Evolutionary conservation across 2,797 vertebrate species (phyloP).

Genomic region (Schizopygopsis pylzovi): DNA sequence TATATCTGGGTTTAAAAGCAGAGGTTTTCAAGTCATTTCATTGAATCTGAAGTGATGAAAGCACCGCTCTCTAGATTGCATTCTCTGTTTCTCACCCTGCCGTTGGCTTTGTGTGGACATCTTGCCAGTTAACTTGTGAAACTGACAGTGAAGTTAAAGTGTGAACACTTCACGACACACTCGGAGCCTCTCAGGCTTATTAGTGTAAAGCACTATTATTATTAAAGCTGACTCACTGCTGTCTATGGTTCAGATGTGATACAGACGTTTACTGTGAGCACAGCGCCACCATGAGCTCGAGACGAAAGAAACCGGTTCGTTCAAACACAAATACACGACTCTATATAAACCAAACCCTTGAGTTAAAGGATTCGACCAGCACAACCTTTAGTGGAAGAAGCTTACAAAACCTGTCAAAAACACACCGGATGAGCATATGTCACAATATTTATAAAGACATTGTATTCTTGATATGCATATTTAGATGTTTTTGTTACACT

Average conservation of each 20-base stretch:
- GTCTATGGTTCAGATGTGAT: not conserved
- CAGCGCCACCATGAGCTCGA: conserved; percentile 63
- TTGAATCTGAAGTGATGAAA: conserved; percentile 26
- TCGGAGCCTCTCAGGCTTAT: not conserved
- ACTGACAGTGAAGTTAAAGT: not conserved
- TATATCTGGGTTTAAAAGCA: not conserved
- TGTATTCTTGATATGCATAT: not conserved
- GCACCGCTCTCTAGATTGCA: not conserved
- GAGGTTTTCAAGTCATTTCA: conserved; percentile 21
- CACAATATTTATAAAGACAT: not conserved
- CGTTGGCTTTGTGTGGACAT: conserved; percentile 4
- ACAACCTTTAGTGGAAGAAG: not conserved
- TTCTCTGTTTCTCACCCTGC: not conserved
- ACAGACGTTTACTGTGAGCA: conserved; percentile 28
- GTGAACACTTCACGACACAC: not conserved
- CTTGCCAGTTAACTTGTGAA: not conserved
- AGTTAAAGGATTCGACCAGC: not conserved
- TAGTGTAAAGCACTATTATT: not conserved
- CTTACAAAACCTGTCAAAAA: not conserved
- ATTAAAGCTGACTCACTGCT: not conserved
- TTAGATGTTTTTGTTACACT: not conserved
- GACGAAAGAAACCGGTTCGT: conserved; percentile 10
- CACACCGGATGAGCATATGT: not conserved
- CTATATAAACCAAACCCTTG: not conserved
- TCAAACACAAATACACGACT: not conserved